A percentile compares a stretch with the other conserved stretches of the same genome.
Evolutionary conservation across 2,888 invertebrate species (phyloP).

Genomic region (Idaea aversata): DNA sequence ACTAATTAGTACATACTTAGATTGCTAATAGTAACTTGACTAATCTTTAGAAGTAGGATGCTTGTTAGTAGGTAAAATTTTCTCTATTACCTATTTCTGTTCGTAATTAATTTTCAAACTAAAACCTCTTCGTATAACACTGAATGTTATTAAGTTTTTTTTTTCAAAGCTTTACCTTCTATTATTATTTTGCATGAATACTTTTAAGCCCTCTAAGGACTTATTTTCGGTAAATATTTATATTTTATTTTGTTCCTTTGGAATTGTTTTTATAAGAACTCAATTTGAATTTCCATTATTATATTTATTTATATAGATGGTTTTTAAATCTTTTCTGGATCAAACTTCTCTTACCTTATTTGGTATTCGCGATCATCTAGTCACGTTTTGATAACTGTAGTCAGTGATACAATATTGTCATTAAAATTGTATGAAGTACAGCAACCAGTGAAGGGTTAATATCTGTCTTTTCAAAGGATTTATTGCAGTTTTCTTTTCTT

Average conservation of each 20-base stretch:
- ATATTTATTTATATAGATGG: neutral
- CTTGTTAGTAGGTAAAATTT: neutral
- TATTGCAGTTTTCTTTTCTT: conserved; percentile 33
- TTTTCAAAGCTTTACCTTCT: conserved; percentile 6
- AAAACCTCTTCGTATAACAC: neutral
- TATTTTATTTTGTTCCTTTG: conserved; percentile 14
- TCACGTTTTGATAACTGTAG: neutral
- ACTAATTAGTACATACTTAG: neutral
- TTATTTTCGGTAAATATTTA: conserved; percentile 5
- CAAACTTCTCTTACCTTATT: neutral
- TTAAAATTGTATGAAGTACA: neutral
- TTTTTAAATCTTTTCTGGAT: conserved; percentile 8
- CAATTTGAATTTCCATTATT: neutral
- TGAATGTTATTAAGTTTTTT: neutral
- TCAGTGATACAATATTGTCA: neutral
- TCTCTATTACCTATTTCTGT: neutral
- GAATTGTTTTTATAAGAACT: neutral
- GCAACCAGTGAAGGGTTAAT: neutral
- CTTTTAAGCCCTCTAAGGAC: conserved; percentile 3
- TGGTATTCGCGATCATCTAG: neutral
- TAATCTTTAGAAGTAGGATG: neutral
- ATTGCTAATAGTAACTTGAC: neutral
- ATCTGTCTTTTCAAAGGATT: neutral
- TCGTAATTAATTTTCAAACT: neutral
- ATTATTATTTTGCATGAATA: neutral